These are phyloP conservation scores for Sycophila sp. DNA, from an alignment of 1,140 invertebrate species.

Conservation along the genomic window DNA sequence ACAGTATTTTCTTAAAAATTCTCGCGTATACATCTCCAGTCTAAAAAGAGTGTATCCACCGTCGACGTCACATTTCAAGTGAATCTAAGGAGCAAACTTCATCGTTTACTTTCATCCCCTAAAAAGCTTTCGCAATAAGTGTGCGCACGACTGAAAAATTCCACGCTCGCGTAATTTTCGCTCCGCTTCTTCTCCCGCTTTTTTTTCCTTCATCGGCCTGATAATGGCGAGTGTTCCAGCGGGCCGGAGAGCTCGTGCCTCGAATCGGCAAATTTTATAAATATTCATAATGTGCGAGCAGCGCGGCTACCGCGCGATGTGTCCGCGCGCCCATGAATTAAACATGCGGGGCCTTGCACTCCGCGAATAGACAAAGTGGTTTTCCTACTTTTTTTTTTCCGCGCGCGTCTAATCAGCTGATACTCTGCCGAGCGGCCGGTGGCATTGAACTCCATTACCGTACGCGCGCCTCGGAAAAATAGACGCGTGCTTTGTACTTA, in stretches of 20 bases:
- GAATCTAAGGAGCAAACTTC: too few relatives aligned
- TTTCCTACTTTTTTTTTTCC: neutral
- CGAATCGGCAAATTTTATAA: conserved; percentile 13
- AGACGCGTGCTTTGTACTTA: too few relatives aligned
- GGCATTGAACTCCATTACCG: neutral
- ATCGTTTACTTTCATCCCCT: too few relatives aligned
- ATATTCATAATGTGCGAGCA: conserved; percentile 23
- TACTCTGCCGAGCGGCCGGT: neutral
- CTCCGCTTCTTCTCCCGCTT: too few relatives aligned
- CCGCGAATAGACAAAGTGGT: conserved; percentile 12
- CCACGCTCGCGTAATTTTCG: too few relatives aligned
- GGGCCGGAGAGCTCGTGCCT: neutral
- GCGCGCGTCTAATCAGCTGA: neutral
- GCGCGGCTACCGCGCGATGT: neutral
- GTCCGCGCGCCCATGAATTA: conserved; percentile 12
- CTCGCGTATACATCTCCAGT: too few relatives aligned
- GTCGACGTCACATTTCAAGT: too few relatives aligned
- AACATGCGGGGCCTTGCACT: conserved; percentile 10
- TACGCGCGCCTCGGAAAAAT: neutral
- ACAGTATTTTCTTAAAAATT: too few relatives aligned
- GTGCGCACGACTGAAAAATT: too few relatives aligned
- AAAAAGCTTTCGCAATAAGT: neutral
- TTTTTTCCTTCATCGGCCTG: too few relatives aligned
- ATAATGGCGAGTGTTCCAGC: neutral
- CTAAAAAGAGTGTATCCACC: too few relatives aligned